Conservation (phyloP, 2,113 vertebrate species). For the Patagioenas fasciata region DNA sequence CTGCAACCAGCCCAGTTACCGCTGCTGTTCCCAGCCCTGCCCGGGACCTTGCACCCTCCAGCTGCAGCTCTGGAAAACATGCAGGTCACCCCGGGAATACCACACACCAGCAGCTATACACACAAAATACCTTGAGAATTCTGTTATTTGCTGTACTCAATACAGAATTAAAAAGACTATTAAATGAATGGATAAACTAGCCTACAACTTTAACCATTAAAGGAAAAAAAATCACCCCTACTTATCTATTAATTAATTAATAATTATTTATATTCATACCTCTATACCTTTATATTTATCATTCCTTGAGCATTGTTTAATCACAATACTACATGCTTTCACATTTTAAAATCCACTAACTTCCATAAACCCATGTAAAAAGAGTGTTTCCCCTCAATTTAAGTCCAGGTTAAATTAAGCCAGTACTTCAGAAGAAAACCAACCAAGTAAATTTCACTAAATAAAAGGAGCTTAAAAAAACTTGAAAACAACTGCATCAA, state of each 20-base stretch:
- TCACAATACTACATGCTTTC: neutral
- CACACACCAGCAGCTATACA: neutral
- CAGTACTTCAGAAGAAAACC: neutral
- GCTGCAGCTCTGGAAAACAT: neutral
- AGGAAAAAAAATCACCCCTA: neutral
- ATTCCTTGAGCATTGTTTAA: neutral
- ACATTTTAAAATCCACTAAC: neutral
- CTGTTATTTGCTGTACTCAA: neutral
- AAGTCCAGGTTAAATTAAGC: neutral
- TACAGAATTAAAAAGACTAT: neutral
- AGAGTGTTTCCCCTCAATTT: neutral
- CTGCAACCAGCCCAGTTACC: rapidly evolving
- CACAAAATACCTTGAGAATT: neutral
- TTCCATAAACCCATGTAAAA: neutral
- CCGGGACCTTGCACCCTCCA: neutral
- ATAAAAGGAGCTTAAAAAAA: neutral
- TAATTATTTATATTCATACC: neutral
- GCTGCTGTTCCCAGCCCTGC: neutral
- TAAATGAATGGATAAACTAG: neutral
- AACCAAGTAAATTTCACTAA: neutral
- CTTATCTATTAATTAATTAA: neutral
- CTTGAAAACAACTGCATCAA: neutral
- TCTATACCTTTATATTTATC: neutral
- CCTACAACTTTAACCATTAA: neutral
- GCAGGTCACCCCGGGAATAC: rapidly evolving